Percentiles rank a stretch among this genome's conserved stretches.
Evolutionary conservation across 2,797 vertebrate genomes (phyloP).

Genomic region (Chaetophractus vellerosus): DNA sequence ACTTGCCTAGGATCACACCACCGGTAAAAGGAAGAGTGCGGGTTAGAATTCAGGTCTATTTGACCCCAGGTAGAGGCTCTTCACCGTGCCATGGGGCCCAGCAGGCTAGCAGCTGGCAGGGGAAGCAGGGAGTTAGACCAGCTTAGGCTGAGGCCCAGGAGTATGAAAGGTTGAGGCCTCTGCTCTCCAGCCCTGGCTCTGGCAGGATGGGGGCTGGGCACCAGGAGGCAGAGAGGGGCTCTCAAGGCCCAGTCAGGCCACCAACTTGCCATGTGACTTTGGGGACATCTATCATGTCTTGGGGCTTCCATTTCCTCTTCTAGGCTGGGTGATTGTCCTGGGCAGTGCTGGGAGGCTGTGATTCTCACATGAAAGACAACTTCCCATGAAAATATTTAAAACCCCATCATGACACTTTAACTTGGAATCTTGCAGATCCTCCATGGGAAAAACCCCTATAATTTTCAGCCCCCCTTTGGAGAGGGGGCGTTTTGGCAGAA

Average conservation of each 20-base stretch:
- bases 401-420: constrained; percentile 51
- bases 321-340: not conserved
- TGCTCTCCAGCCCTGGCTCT: not conserved
- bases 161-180: not conserved
- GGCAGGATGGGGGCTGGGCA: not conserved
- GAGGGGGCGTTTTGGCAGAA: not conserved
- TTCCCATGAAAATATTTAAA: constrained; percentile 59
- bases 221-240: not conserved
- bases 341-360: not conserved
- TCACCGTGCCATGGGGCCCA: not conserved
- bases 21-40: not conserved
- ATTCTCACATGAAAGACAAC: constrained; percentile 38
- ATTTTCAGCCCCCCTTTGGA: not conserved
- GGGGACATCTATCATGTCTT: not conserved
- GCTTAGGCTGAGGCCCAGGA: not conserved
- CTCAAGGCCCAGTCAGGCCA: not conserved
- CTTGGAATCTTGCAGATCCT: constrained; percentile 42
- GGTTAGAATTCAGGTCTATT: not conserved
- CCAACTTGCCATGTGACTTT: not conserved
- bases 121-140: not conserved
- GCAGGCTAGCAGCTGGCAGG: not conserved
- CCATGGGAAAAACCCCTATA: not conserved
- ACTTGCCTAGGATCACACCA: not conserved
- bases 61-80: not conserved
- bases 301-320: constrained; percentile 35